Evolutionary conservation across 1,140 invertebrate genomes (phyloP).

Genomic region (Trichomalopsis sarcophagae): DNA sequence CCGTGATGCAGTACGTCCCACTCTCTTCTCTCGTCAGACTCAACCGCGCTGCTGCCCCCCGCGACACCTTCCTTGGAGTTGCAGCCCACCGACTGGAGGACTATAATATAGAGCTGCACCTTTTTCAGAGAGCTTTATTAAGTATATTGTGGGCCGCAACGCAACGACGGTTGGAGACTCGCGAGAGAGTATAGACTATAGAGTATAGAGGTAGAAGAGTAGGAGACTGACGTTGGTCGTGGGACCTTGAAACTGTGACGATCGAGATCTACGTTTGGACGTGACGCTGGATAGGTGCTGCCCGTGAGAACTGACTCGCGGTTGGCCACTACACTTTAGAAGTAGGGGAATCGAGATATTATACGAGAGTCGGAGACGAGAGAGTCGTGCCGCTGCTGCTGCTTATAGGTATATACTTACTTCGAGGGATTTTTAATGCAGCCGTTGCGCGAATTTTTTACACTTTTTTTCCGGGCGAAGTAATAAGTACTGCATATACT

Average conservation of each 20-base stretch:
- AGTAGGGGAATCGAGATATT: no score
- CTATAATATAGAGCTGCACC: background rate
- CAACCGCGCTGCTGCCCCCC: background rate
- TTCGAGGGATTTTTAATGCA: background rate
- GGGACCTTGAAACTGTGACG: constrained; percentile 35
- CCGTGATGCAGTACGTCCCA: constrained; percentile 52
- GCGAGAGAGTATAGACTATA: background rate
- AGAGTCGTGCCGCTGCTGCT: background rate
- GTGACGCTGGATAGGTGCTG: background rate
- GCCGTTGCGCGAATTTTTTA: background rate
- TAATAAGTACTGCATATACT: no score
- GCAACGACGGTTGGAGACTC: background rate
- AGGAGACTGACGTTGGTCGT: constrained; percentile 37
- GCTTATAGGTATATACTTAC: no score
- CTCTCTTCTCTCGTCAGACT: constrained; percentile 48
- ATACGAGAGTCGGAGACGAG: no score
- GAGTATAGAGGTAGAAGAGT: background rate
- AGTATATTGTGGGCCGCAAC: background rate
- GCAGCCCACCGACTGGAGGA: background rate
- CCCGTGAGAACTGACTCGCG: background rate
- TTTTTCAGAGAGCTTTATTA: constrained; percentile 7
- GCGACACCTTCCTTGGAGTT: background rate
- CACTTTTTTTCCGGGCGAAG: no score
- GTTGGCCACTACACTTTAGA: background rate
- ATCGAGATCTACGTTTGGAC: background rate